Evolutionary conservation across 2,888 invertebrate species (phyloP).

Genomic region (Phania funesta): DNA sequence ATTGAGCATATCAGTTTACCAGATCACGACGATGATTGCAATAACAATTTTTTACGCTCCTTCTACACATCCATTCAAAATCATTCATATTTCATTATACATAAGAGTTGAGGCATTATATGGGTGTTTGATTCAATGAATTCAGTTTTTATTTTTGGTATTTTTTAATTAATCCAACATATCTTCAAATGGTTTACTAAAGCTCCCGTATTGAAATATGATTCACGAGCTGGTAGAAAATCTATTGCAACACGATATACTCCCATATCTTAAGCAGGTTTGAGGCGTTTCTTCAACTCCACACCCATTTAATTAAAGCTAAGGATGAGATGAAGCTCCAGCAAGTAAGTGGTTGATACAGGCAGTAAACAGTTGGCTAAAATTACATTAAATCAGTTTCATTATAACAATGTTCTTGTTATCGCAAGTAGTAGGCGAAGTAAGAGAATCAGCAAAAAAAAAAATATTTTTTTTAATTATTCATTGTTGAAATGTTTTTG

Average conservation of each 20-base stretch:
- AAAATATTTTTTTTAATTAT: constrained; percentile 21
- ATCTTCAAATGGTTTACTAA: constrained; percentile 63
- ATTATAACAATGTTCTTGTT: constrained; percentile 11
- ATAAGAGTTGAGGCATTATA: too few species aligned
- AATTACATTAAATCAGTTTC: constrained; percentile 35
- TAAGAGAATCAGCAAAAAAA: neutral
- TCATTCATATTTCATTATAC: neutral
- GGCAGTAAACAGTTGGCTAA: constrained; percentile 10
- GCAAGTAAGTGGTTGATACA: constrained; percentile 1
- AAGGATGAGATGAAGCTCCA: constrained; percentile 5
- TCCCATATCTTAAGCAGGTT: too few species aligned
- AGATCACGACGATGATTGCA: constrained; percentile 62
- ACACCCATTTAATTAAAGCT: constrained; percentile 73
- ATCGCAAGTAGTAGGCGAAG: neutral
- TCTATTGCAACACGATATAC: constrained; percentile 26
- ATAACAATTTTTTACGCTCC: constrained; percentile 28
- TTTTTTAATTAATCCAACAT: constrained; percentile 71
- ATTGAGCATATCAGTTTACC: constrained; percentile 68
- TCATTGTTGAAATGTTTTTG: constrained; percentile 49
- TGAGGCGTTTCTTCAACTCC: constrained; percentile 69
- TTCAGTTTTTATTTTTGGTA: too few species aligned
- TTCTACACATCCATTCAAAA: neutral
- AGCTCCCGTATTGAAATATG: constrained; percentile 66
- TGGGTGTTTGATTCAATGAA: constrained; percentile 20
- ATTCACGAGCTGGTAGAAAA: constrained; percentile 32